Conservation (phyloP, 1,140 invertebrate species). For the Pachyrhynchus sulphureomaculatus region DNA sequence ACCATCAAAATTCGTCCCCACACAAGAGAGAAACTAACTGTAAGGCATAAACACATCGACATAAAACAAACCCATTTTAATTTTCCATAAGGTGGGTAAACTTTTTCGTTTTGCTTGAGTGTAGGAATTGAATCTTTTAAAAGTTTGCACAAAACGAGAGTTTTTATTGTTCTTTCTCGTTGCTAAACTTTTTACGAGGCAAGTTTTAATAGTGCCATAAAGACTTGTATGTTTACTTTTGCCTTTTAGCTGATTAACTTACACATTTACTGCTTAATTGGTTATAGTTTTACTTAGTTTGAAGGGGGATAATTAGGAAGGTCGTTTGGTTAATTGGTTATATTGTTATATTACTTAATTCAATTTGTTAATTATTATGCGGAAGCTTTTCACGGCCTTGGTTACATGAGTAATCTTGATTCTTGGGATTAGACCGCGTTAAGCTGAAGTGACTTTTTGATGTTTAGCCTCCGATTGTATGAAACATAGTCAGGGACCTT, state of each 20-base stretch:
- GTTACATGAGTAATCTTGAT: too few relatives aligned
- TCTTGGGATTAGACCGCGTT: too few relatives aligned
- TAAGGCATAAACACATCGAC: constrained; percentile 16
- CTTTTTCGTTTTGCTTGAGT: neutral
- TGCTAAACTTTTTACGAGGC: constrained; percentile 21
- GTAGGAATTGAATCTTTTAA: constrained; percentile 23
- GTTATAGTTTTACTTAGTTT: constrained; percentile 18
- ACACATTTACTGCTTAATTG: constrained; percentile 6
- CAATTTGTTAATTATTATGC: neutral
- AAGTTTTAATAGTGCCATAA: constrained; percentile 28
- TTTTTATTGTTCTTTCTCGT: constrained; percentile 20
- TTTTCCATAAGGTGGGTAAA: constrained; percentile 21
- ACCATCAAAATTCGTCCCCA: too few relatives aligned
- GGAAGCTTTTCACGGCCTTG: too few relatives aligned
- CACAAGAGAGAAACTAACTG: too few relatives aligned
- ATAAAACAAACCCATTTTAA: constrained; percentile 22
- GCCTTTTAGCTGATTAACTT: constrained; percentile 24
- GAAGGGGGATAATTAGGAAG: too few relatives aligned
- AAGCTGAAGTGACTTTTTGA: too few relatives aligned
- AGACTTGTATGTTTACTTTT: constrained; percentile 13
- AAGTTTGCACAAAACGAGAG: neutral
- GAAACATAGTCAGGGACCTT: too few relatives aligned
- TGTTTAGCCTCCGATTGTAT: too few relatives aligned
- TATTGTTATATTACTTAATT: neutral
- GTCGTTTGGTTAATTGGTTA: neutral